Conservation (phyloP, 2,888 invertebrate genomes). For the Gari tellinella region DNA sequence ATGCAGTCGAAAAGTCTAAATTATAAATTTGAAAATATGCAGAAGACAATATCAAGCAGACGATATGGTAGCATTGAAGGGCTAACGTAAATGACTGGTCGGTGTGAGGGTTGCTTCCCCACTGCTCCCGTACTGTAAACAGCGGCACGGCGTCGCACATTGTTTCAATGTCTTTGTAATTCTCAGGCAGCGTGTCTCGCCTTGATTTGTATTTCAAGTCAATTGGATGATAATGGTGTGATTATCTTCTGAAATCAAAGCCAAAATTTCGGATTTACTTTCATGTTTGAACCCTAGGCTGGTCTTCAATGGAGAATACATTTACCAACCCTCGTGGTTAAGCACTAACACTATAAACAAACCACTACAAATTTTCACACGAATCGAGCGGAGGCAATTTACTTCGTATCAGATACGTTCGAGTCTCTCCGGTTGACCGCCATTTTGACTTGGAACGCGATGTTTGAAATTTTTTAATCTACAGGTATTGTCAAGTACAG, state of each 20-base stretch:
- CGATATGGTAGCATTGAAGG: too few relatives aligned
- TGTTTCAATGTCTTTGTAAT: too few relatives aligned
- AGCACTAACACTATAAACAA: slow-evolving; percentile 43
- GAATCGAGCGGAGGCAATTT: slow-evolving; percentile 46
- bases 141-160: too few relatives aligned
- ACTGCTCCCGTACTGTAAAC: too few relatives aligned
- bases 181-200: too few relatives aligned
- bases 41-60: too few relatives aligned
- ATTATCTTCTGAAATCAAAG: slow-evolving; percentile 3
- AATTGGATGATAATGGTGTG: not conserved
- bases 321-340: too few relatives aligned
- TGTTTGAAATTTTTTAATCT: slow-evolving; percentile 29
- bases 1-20: too few relatives aligned
- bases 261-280: not conserved
- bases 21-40: too few relatives aligned
- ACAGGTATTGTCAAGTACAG: slow-evolving; percentile 33
- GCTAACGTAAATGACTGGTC: too few relatives aligned
- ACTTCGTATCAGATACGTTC: slow-evolving; percentile 44
- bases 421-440: slow-evolving; percentile 57
- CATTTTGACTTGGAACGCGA: slow-evolving; percentile 57
- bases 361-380: slow-evolving; percentile 61
- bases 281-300: slow-evolving; percentile 5
- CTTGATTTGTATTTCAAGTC: not conserved
- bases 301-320: too few relatives aligned
- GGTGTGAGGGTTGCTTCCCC: too few relatives aligned